Evolutionary conservation across 2,113 vertebrate genomes (phyloP), one percentile per base, ranked within the genome.

Genomic region (Centropristis striata): DNA sequence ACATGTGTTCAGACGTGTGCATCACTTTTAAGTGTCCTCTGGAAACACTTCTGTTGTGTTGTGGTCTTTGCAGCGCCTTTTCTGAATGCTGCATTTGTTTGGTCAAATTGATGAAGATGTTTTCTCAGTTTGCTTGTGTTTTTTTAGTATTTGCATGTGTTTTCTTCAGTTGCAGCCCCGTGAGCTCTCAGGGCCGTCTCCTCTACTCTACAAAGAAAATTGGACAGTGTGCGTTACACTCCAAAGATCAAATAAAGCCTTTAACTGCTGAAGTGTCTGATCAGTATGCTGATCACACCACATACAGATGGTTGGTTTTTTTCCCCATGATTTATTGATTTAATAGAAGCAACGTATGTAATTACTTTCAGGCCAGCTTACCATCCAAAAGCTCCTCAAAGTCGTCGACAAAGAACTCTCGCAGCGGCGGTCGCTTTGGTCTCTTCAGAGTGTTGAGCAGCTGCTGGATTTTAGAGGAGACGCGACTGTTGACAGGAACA

Each of bases 401-500:
- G 91, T 99, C 98, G 46, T 99, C 98, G 74, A 99, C 94, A 63
- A 99, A 99, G 94, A 99, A 99, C 73, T 99, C 98, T 80, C 96
- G 95, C 86, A 99, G 85, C 0, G 98, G 97, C 1, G 97, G 98
- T 13, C 98, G 96, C 90, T 99, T 99, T 4, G 98, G 97, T 87
- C 97, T 96, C 94, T 98, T 98, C 91, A 99, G 94, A 15, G 98
- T 99, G 85, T 99, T 98, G 14, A 99, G 95, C 74, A 99, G 96
- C 93, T 99, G 98, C 91, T 99, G 98, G 92, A 99, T 99, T 93
- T 98, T 99, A 78, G 97, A 98, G 70, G 98, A 99, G 78, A 99
- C 98, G 72, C 98, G 96, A 93, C 98, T 98, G 92, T 95, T 97
- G 88, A 98, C 97, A 6, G 98, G 97, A 69, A 98, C 97, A 80